Percentiles rank a stretch among this genome's conserved stretches.
Evolutionary conservation across 2,797 vertebrate species (phyloP).

Genomic region (Mus spretus): DNA sequence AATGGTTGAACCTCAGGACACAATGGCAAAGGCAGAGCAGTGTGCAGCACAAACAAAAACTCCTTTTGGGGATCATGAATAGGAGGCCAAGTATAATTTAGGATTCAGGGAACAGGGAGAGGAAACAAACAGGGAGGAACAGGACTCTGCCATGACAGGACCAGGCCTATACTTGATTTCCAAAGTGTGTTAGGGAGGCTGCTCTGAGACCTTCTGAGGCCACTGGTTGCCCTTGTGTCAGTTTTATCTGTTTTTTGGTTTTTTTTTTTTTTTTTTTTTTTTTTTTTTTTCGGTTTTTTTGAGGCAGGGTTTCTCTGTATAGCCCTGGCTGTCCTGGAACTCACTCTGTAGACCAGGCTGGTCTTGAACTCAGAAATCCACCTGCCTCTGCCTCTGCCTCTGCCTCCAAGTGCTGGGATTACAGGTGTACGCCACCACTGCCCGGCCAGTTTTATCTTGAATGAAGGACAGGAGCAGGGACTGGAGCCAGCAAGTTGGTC

Average conservation of each 20-base stretch:
- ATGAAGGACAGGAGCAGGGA: neutral
- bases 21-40: neutral
- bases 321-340: too few relatives aligned
- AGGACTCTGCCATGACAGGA: neutral
- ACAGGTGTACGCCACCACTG: too few relatives aligned
- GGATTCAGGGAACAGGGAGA: neutral
- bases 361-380: too few relatives aligned
- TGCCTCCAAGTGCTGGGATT: too few relatives aligned
- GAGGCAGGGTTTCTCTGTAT: too few relatives aligned
- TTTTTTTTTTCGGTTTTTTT: too few relatives aligned
- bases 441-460: neutral
- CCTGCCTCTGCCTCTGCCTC: too few relatives aligned
- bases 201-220: neutral
- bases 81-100: conserved; percentile 39
- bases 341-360: too few relatives aligned
- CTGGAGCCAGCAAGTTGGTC: neutral
- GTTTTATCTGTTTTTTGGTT: neutral
- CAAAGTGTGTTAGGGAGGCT: neutral
- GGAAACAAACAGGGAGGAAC: neutral
- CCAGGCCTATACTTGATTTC: neutral
- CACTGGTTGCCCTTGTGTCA: neutral
- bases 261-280: too few relatives aligned
- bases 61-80: conserved; percentile 27
- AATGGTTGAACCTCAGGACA: conserved; percentile 35
- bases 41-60: conserved; percentile 50